Conservation (phyloP, 35 echinoderm and acorn worm species). For the Antedon bifida region DNA sequence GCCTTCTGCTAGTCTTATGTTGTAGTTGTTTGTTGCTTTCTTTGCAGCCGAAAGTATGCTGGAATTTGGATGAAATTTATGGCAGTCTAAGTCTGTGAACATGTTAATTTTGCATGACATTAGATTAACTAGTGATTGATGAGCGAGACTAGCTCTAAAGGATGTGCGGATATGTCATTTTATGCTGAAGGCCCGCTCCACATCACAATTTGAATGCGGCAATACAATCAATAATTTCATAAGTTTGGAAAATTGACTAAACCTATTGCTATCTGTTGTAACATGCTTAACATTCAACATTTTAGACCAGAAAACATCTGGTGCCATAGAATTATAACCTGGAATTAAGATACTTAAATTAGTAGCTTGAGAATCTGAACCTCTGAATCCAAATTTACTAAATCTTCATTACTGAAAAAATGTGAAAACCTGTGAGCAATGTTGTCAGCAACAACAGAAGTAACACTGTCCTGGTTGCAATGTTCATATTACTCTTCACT, state of each 20-base stretch:
- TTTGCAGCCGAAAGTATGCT: neutral
- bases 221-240: neutral
- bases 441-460: neutral
- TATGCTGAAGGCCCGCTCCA: neutral
- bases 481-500: too few relatives aligned
- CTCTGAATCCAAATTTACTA: neutral
- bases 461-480: neutral
- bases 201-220: neutral
- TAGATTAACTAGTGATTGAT: neutral
- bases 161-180: neutral
- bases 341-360: neutral
- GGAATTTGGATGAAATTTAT: neutral
- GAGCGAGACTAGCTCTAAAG: neutral
- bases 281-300: neutral
- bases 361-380: neutral
- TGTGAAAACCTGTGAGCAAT: neutral
- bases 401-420: neutral
- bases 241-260: neutral
- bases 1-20: neutral
- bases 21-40: neutral
- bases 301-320: neutral
- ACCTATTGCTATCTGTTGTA: neutral
- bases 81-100: neutral
- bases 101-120: neutral
- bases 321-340: neutral